Evolutionary conservation across 2,113 vertebrate genomes (phyloP).

Genomic region (Onychostoma macrolepis): DNA sequence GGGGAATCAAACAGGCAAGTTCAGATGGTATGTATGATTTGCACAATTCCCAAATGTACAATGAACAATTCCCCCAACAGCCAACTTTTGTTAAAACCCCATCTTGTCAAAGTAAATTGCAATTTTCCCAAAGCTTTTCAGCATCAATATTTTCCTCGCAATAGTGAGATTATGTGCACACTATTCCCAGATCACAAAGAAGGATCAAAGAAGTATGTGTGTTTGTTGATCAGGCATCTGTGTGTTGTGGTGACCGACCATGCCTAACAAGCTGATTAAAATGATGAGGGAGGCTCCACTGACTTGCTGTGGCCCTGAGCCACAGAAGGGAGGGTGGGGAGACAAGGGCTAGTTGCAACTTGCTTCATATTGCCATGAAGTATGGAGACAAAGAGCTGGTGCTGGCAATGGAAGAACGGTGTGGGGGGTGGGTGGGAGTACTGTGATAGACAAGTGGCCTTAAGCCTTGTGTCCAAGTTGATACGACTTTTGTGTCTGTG

Average conservation of each 20-base stretch:
- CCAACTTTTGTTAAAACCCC: not conserved
- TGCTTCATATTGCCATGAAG: conserved; percentile 22
- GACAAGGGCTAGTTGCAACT: conserved; percentile 22
- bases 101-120: not conserved
- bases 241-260: conserved; percentile 69
- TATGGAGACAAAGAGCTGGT: conserved; percentile 31
- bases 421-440: conserved; percentile 13
- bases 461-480: conserved; percentile 47
- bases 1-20: conserved; percentile 18
- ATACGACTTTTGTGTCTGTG: conserved; percentile 55
- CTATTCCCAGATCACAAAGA: conserved; percentile 38
- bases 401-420: conserved; percentile 1
- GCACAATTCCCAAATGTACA: not conserved
- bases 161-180: conserved; percentile 36
- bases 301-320: conserved; percentile 75
- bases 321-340: conserved; percentile 57
- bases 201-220: conserved; percentile 38
- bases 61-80: not conserved
- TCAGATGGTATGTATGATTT: not conserved
- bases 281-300: conserved; percentile 75
- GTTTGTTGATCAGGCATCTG: conserved; percentile 66
- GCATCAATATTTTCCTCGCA: not conserved
- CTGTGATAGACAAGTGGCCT: conserved; percentile 48
- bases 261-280: conserved; percentile 81
- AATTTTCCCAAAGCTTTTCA: not conserved